These are phyloP conservation scores for Pseudocheirus occidentalis DNA, from an alignment of 2,797 vertebrate species.

Conservation along the genomic window DNA sequence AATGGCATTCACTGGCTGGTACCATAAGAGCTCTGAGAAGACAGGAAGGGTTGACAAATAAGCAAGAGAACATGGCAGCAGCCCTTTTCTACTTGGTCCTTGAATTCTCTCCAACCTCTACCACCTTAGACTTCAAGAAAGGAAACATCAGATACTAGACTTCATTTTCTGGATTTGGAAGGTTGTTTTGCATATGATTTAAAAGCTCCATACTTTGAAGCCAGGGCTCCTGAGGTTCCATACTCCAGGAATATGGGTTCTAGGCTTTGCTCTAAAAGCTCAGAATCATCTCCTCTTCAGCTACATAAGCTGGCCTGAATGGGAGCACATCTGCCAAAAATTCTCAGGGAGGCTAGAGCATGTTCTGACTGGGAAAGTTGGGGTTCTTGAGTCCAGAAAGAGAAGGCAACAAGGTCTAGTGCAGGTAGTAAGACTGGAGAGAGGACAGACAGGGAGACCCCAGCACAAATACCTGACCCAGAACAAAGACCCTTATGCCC, in stretches of 20 bases:
- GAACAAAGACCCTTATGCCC: too few relatives aligned
- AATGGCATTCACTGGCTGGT: constrained; percentile 58
- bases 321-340: constrained; percentile 28
- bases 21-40: constrained; percentile 22
- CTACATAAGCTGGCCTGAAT: constrained; percentile 25
- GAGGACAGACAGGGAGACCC: neutral
- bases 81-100: constrained; percentile 46
- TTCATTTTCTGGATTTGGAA: constrained; percentile 52
- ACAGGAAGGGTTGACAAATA: neutral
- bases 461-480: neutral
- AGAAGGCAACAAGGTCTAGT: constrained; percentile 27
- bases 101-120: constrained; percentile 59
- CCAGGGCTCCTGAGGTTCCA: neutral
- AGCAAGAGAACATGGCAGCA: constrained; percentile 13
- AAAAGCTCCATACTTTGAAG: neutral
- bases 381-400: constrained; percentile 17
- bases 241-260: neutral
- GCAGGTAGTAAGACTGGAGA: neutral
- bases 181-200: constrained; percentile 45
- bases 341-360: neutral
- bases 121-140: constrained; percentile 56
- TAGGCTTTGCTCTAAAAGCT: constrained; percentile 24
- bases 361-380: neutral
- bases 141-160: constrained; percentile 46
- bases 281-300: neutral